A percentile compares a stretch with the other conserved stretches of the same genome.
Conservation (phyloP, 2,797 vertebrate species). For the Kryptolebias ocellatus region DNA sequence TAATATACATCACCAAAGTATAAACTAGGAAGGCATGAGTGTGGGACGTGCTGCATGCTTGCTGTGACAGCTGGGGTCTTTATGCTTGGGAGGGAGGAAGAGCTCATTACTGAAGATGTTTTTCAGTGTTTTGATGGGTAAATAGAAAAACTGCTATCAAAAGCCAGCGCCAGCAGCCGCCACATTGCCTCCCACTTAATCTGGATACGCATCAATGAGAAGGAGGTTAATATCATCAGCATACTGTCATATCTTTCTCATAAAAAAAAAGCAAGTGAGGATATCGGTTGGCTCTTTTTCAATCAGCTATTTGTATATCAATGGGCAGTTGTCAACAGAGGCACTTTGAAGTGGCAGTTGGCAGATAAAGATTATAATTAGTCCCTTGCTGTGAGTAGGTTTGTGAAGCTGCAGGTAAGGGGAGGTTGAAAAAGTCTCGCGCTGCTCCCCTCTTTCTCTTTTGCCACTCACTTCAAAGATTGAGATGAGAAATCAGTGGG, state of each 20-base stretch:
- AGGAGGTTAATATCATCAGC: constrained; percentile 71
- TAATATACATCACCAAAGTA: constrained; percentile 68
- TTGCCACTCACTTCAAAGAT: constrained; percentile 45
- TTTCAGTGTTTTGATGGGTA: constrained; percentile 72
- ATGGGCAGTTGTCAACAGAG: constrained; percentile 59
- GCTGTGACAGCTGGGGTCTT: constrained; percentile 70
- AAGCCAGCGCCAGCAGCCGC: constrained; percentile 60
- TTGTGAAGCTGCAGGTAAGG: constrained; percentile 55
- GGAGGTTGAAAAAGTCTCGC: constrained; percentile 44
- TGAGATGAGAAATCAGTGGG: constrained; percentile 63
- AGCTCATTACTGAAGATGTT: constrained; percentile 72
- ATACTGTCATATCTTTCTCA: constrained; percentile 46
- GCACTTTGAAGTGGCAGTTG: constrained; percentile 55
- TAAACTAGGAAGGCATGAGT: constrained; percentile 57
- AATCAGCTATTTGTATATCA: constrained; percentile 72
- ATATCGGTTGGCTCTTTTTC: constrained; percentile 52
- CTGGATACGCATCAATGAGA: constrained; percentile 67
- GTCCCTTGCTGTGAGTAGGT: constrained; percentile 43
- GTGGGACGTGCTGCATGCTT: constrained; percentile 40
- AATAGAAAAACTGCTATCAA: constrained; percentile 72
- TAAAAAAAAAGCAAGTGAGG: constrained; percentile 40
- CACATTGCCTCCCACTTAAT: constrained; percentile 66
- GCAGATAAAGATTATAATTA: constrained; percentile 71
- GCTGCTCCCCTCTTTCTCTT: constrained; percentile 25
- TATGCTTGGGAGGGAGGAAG: constrained; percentile 63